A percentile compares a stretch with the other conserved stretches of the same genome.
Conservation (phyloP, 1,140 invertebrate species). For the Sitobion miscanthi region DNA sequence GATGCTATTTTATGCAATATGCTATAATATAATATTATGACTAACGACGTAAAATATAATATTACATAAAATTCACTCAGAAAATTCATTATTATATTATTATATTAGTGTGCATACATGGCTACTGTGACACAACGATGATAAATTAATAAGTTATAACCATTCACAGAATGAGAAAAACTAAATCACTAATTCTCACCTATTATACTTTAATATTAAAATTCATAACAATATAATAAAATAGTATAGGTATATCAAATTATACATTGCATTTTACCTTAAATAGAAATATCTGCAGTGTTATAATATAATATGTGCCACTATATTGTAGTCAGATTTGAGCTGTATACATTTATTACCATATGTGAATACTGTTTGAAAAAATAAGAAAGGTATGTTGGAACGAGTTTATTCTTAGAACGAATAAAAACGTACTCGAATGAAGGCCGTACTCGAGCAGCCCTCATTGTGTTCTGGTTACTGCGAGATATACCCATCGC, state of each 20-base stretch:
- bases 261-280: not conserved
- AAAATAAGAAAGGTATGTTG: not conserved
- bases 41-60: not conserved
- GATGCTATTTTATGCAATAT: not conserved
- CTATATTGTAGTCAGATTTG: not conserved
- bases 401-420: not conserved
- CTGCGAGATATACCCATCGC: not conserved
- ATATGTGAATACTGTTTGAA: not conserved
- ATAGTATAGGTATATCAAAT: too few relatives aligned
- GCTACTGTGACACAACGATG: not conserved
- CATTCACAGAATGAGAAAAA: not conserved
- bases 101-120: not conserved
- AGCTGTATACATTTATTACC: not conserved
- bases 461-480: not conserved
- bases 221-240: not conserved
- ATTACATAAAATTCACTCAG: not conserved
- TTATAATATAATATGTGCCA: not conserved
- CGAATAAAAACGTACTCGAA: not conserved
- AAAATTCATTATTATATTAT: not conserved
- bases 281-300: not conserved
- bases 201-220: not conserved
- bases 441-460: not conserved
- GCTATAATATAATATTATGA: not conserved
- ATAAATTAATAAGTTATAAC: not conserved
- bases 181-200: too few relatives aligned